Evolutionary conservation across 2,888 invertebrate genomes (phyloP), one percentile per base, ranked within the genome.

Genomic region (Apamea monoglypha): DNA sequence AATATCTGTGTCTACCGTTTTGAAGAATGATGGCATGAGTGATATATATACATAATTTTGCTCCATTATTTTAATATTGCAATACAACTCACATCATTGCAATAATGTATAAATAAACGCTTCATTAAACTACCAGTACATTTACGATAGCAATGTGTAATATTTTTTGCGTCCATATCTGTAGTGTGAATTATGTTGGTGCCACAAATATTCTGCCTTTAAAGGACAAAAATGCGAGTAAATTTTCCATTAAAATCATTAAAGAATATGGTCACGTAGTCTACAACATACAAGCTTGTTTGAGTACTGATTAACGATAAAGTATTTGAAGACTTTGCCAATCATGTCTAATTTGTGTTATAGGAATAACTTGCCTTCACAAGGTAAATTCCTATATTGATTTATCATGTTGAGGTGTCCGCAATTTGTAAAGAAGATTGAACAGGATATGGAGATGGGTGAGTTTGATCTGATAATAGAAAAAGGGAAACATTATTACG

Each of bases 151-250:
- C 3, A 66, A 76, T 53, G 50, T 71, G 47, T 56, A 66, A 71
- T 64, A 76, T 82, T 82, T 71, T 73, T 79, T 77, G 69, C 40
- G 21, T 36, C 63, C 59, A 64, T 79, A 73, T 53, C n/a, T 53
- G 59, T 67, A 59, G 74, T 68, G 73, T 75, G 40, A 82, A 56
- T 83, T 82, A 85, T 77, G 63, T 79, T 47, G 73, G 74, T 70
- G 77, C 86, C 74, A 64, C 67, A 64, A 8, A 40, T 64, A 70
- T 67, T 59, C 21, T n/a, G 6, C 61, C 69, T 12, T 69, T 63
- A 75, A 66, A 59, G 59, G 74, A 73, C 40, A 73, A 56, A 85
- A 76, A 63, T 74, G 50, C 10, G 10, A 36, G 40, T 16, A 21
- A 68, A 53, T 53, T 50, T 59, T 64, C 5, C 5, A 74, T 68